Conservation (phyloP, 2,888 invertebrate genomes). For the Tortricodes alternella region DNA sequence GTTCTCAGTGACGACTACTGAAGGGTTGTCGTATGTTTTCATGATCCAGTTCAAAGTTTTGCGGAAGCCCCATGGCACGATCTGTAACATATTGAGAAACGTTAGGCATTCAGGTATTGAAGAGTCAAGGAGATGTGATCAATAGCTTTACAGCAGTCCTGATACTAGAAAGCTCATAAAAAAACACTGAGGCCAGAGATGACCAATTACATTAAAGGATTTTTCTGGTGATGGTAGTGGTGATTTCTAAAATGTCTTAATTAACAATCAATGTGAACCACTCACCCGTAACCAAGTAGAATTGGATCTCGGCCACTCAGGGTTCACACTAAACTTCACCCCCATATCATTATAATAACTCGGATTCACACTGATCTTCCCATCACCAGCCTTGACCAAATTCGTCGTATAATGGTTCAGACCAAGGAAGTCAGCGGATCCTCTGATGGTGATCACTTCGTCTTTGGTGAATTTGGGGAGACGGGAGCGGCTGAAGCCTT, state of each 20-base stretch:
- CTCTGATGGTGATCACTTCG: conserved; percentile 83
- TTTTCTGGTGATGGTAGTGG: too few species aligned
- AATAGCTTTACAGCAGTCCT: too few species aligned
- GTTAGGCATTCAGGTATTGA: neutral
- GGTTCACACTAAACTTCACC: conserved; percentile 57
- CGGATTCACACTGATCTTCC: conserved; percentile 48
- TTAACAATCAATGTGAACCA: too few species aligned
- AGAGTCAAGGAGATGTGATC: neutral
- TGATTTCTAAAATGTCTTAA: too few species aligned
- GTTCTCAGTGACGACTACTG: conserved; percentile 84
- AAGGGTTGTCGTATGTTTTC: conserved; percentile 81
- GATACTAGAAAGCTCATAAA: too few species aligned
- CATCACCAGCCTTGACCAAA: conserved; percentile 57
- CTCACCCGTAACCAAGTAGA: conserved; percentile 78
- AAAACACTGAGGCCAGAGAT: too few species aligned
- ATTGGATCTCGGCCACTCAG: conserved; percentile 75
- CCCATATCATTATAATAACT: conserved; percentile 69
- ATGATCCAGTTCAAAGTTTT: conserved; percentile 85
- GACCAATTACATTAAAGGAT: too few species aligned
- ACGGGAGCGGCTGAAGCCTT: conserved; percentile 83
- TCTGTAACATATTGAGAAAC: conserved; percentile 64
- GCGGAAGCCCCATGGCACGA: conserved; percentile 86
- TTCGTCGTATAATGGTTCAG: conserved; percentile 88
- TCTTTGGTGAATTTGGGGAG: conserved; percentile 83
- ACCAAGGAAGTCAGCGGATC: conserved; percentile 88